Percentiles rank a stretch among this genome's conserved stretches.
phyloP scores from a whole-genome alignment of 2,797 vertebrate species.

The Platyrinchus mystaceus region DNA sequence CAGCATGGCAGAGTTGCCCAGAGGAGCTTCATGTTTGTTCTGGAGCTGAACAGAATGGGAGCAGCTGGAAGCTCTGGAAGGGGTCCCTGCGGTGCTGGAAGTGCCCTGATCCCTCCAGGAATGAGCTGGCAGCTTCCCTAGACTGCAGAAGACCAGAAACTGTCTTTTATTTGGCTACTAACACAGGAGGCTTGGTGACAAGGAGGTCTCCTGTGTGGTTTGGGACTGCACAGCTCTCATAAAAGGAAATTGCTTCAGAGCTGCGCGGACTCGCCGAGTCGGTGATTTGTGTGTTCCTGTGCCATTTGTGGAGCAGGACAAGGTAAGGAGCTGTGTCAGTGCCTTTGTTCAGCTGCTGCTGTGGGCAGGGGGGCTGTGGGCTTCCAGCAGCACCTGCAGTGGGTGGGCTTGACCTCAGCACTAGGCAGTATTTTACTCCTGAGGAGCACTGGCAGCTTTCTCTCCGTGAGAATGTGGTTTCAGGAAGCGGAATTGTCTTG shows the following conservation, averaged over 20 bases:
- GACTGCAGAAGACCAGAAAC: background rate
- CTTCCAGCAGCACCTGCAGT: background rate
- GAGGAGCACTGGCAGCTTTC: background rate
- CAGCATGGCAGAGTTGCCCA: background rate
- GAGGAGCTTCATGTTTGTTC: background rate
- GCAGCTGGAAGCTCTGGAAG: background rate
- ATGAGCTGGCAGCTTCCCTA: background rate
- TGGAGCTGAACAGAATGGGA: background rate
- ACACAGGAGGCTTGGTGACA: background rate
- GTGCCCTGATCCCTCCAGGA: background rate
- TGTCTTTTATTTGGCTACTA: background rate
- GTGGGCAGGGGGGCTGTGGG: background rate
- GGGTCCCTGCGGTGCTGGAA: background rate
- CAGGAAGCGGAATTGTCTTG: constrained; percentile 12
- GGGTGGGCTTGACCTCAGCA: background rate
- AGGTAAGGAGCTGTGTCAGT: background rate
- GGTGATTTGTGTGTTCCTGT: background rate
- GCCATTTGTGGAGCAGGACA: background rate
- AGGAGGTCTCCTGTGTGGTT: background rate
- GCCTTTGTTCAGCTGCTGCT: background rate
- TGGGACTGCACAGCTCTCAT: background rate
- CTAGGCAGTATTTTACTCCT: background rate
- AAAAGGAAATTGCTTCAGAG: constrained; percentile 30
- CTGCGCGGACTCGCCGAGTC: background rate
- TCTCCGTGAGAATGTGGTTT: background rate